A percentile compares a stretch with the other conserved stretches of the same genome.
These are phyloP conservation scores for Panorpa germanica DNA, from an alignment of 2,888 invertebrate species.

Conservation along the genomic window DNA sequence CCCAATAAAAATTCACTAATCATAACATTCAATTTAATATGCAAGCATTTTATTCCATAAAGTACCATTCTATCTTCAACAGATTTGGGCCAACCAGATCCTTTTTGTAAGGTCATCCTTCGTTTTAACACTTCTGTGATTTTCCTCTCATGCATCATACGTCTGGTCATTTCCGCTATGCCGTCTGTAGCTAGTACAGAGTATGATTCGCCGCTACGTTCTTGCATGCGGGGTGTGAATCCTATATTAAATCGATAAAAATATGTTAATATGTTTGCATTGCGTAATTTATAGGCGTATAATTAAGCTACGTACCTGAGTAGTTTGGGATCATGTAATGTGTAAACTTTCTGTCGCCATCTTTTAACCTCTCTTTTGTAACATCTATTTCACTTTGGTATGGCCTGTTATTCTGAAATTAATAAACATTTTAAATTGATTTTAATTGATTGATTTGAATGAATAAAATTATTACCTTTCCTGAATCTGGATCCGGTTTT, in stretches of 20 bases:
- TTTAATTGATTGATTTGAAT: slow-evolving; percentile 1
- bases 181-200: slow-evolving; percentile 15
- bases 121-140: too few species aligned
- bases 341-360: slow-evolving; percentile 47
- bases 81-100: too few species aligned
- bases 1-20: slow-evolving; percentile 9
- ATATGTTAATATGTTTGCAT: background rate
- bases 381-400: slow-evolving; percentile 43
- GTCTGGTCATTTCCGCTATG: background rate
- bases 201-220: slow-evolving; percentile 18
- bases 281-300: background rate
- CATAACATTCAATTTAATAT: too few species aligned
- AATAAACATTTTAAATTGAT: slow-evolving; percentile 12
- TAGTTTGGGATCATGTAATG: slow-evolving; percentile 60
- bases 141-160: too few species aligned
- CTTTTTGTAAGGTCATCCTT: too few species aligned
- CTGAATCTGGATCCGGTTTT: slow-evolving; percentile 26
- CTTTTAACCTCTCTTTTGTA: slow-evolving; percentile 40
- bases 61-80: too few species aligned
- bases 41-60: too few species aligned
- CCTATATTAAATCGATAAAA: slow-evolving; percentile 23
- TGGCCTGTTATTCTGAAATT: slow-evolving; percentile 34
- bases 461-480: background rate
- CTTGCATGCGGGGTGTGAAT: slow-evolving; percentile 29
- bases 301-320: slow-evolving; percentile 31